Evolutionary conservation across 2,888 invertebrate species (phyloP).

Genomic region (Brachypalpus laphriformis): DNA sequence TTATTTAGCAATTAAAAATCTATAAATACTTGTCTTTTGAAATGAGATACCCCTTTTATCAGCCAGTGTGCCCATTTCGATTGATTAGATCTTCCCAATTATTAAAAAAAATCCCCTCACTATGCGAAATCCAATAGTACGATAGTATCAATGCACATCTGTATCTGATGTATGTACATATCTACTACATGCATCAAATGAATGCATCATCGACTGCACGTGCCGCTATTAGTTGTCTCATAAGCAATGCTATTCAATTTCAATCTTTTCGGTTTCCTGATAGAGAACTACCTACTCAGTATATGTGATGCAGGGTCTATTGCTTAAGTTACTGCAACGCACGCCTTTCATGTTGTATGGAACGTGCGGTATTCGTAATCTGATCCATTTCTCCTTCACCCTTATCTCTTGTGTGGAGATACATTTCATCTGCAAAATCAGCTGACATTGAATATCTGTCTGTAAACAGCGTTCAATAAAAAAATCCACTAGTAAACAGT

Average conservation of each 20-base stretch:
- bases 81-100: not conserved
- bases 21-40: not conserved
- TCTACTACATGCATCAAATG: not conserved
- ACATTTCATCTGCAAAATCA: slow-evolving; percentile 7
- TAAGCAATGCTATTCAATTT: not conserved
- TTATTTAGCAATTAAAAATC: not conserved
- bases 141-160: not conserved
- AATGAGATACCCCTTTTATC: not conserved
- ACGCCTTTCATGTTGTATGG: not conserved
- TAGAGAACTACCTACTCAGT: not conserved
- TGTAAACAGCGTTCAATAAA: not conserved
- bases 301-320: no score
- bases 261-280: not conserved
- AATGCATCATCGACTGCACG: not conserved
- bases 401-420: not conserved
- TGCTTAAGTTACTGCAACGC: not conserved
- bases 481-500: not conserved
- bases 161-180: not conserved
- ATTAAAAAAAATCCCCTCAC: not conserved
- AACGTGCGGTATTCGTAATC: not conserved
- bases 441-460: slow-evolving; percentile 5
- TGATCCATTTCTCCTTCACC: not conserved
- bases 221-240: not conserved
- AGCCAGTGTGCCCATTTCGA: not conserved
- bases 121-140: no score